Percentiles rank a stretch among this genome's conserved stretches.
phyloP scores from a whole-genome alignment of 92 coral and sea anemone species.

The Montipora capitata region DNA sequence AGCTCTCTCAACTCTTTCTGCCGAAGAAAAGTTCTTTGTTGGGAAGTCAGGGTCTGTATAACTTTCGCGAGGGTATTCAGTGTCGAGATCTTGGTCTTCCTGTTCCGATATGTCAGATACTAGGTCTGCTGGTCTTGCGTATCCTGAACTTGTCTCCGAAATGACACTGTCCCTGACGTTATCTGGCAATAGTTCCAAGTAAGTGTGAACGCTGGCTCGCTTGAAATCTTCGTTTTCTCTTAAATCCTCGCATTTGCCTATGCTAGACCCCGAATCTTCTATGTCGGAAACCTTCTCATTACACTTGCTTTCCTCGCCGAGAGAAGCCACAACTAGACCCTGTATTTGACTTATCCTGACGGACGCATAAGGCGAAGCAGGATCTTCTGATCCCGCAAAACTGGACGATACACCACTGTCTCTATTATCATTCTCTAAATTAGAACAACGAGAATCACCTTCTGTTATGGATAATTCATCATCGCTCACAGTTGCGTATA shows the following conservation, averaged over 20 bases:
- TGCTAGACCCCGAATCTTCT: slow-evolving; percentile 66
- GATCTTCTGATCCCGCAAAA: slow-evolving; percentile 31
- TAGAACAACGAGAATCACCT: background rate
- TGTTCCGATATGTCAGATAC: slow-evolving; percentile 41
- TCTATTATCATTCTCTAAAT: slow-evolving; percentile 18
- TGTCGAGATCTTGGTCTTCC: background rate
- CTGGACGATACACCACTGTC: slow-evolving; percentile 44
- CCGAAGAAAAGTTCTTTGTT: background rate
- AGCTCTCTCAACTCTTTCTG: background rate
- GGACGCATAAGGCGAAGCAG: slow-evolving; percentile 86
- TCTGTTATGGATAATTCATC: slow-evolving; percentile 64
- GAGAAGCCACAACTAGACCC: slow-evolving; percentile 66
- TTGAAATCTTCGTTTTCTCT: slow-evolving; percentile 62
- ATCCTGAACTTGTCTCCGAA: slow-evolving; percentile 94
- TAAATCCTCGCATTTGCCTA: slow-evolving; percentile 47
- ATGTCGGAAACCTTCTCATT: slow-evolving; percentile 72
- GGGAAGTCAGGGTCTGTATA: slow-evolving; percentile 65
- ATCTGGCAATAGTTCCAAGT: slow-evolving; percentile 77
- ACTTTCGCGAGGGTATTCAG: slow-evolving; percentile 34
- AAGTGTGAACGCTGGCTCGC: slow-evolving; percentile 83
- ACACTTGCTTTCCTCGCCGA: slow-evolving; percentile 56
- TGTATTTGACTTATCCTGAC: slow-evolving; percentile 94
- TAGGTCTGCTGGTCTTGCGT: slow-evolving; percentile 90
- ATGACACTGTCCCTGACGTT: slow-evolving; percentile 45
- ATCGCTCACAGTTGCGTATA: slow-evolving; percentile 85